Percentiles rank a stretch among this genome's conserved stretches.
Conservation (phyloP, 2,113 vertebrate genomes). For the Hassar affinis region DNA sequence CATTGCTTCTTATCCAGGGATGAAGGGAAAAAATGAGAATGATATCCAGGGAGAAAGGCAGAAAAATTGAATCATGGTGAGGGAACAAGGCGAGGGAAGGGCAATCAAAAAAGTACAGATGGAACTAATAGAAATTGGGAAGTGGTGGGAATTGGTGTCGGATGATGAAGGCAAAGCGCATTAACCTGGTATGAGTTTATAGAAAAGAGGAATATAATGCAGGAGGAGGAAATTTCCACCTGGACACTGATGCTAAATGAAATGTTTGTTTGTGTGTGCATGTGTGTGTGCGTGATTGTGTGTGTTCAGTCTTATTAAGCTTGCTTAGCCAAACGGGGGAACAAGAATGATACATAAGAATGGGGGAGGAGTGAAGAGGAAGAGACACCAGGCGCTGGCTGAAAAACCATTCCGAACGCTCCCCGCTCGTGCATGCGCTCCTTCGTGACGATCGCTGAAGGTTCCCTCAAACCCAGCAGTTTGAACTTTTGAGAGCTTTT, state of each 20-base stretch:
- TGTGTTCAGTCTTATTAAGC: conserved; percentile 16
- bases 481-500: neutral
- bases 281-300: too few species aligned
- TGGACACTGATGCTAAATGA: conserved; percentile 37
- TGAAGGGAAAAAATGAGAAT: conserved; percentile 15
- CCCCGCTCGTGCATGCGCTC: too few species aligned
- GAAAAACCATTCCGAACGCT: neutral
- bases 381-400: neutral
- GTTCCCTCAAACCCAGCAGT: neutral
- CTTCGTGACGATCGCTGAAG: neutral
- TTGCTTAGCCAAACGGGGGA: conserved; percentile 3
- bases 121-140: conserved; percentile 66
- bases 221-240: conserved; percentile 36
- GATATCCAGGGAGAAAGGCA: neutral
- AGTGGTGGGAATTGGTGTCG: conserved; percentile 23
- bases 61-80: conserved; percentile 1
- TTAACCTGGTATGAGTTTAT: conserved; percentile 8
- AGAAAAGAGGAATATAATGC: conserved; percentile 5
- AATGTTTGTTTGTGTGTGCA: conserved; percentile 29
- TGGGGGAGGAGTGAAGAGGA: conserved; percentile 20
- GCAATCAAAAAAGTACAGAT: conserved; percentile 56
- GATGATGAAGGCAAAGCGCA: conserved; percentile 25
- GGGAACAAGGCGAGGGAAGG: conserved; percentile 5
- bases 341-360: neutral
- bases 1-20: neutral